Base-by-base conservation (phyloP, 2,888 invertebrate species). In the Scaptomyza tumidula region DNA sequence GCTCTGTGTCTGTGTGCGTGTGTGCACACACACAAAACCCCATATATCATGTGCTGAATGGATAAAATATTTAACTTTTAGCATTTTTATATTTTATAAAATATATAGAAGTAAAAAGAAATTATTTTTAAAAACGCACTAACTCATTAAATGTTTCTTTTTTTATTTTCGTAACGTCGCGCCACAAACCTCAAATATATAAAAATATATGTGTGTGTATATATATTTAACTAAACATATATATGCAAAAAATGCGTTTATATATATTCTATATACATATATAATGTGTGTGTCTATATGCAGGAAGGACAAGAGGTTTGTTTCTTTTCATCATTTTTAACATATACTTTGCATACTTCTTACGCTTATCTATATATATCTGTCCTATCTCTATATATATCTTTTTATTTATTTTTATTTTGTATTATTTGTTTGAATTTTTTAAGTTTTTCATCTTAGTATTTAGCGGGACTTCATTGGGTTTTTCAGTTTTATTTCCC, bases 241-340 rank as follows among this genome's bases (percentile, higher is more conserved):
- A 53, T 39, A 31, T 53, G 54, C 19, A 50, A 43, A 16, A 33
- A 27, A 24, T 24, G 24, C 5, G 24, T 24, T 24, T 63, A 35
- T 56, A 48, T 39, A 41, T 57, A 39, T n/a, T 60, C 46, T 71
- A 71, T 53, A 39, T 50, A n/a, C n/a, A n/a, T n/a, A 57, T 35
- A 74, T 48, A 75, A 75, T 75, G 54, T 64, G 54, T 64, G 57
- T 68, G 50, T 48, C 19, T 19, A 59, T 67, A 41, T 85, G 88
- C 93, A 94, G 92, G 91, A 94, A 93, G 94, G 94, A 93, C 93
- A 93, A 92, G 94, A 94, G 94, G 94, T 94, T 94, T 92, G 94
- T 94, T 93, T 92, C 83, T 88, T 90, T 90, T 90, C 87, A 84
- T 88, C 76, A 80, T 82, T 71, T 71, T 78, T 81, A 62, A 52